These are phyloP conservation scores for Crocallis elinguaria DNA, from an alignment of 2,888 invertebrate species.

Conservation along the genomic window DNA sequence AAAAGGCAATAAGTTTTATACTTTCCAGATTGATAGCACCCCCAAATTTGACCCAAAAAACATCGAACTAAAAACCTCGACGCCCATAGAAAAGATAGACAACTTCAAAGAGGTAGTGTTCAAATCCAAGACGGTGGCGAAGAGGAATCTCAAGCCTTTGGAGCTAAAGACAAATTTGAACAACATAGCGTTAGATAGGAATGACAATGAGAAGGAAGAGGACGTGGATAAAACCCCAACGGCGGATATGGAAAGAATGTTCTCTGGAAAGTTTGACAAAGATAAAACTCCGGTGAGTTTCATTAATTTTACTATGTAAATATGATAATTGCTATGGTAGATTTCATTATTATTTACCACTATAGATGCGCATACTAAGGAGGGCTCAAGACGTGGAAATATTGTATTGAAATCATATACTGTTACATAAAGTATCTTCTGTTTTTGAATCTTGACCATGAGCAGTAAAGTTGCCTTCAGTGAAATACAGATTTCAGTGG, in stretches of 20 bases:
- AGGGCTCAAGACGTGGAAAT: no score
- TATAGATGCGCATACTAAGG: no score
- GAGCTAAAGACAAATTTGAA: slow-evolving; percentile 83
- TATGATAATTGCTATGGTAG: no score
- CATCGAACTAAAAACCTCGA: slow-evolving; percentile 37
- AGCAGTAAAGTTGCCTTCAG: no score
- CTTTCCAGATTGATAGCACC: slow-evolving; percentile 24
- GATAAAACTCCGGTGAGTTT: slow-evolving; percentile 75
- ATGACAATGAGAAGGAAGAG: slow-evolving; percentile 81
- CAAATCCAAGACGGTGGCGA: slow-evolving; percentile 68
- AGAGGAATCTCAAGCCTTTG: slow-evolving; percentile 79
- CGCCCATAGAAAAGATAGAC: slow-evolving; percentile 37
- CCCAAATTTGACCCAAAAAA: slow-evolving; percentile 41
- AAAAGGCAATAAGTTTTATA: no score
- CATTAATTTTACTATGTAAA: no score
- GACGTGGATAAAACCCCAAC: slow-evolving; percentile 68
- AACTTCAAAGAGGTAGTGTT: slow-evolving; percentile 55
- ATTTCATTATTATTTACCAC: no score
- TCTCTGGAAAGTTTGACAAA: slow-evolving; percentile 57
- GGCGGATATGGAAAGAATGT: slow-evolving; percentile 56
- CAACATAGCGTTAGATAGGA: slow-evolving; percentile 63
- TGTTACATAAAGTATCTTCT: no score
- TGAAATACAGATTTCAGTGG: no score
- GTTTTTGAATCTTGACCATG: no score
- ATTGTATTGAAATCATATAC: no score